Evolutionary conservation across 2,113 vertebrate species (phyloP).

Genomic region (Phalacrocorax brasilianus): DNA sequence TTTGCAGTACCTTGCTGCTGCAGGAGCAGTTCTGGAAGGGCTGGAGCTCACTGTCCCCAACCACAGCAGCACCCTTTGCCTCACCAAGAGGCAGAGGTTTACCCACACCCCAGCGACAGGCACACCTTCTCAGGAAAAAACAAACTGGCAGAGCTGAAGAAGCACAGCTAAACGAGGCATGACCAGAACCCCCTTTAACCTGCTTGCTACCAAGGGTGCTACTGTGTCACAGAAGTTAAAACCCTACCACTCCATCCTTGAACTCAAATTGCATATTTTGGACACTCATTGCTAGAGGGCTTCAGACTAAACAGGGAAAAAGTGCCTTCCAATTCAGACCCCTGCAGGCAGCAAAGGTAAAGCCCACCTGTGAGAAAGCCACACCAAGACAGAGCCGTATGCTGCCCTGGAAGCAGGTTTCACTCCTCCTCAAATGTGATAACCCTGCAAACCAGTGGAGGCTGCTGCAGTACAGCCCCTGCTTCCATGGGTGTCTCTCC

Average conservation of each 20-base stretch:
- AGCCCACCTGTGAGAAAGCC: fast-evolving
- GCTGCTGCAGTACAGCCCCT: background rate
- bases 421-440: too few species aligned
- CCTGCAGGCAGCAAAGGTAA: background rate
- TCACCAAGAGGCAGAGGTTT: fast-evolving
- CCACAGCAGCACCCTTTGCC: fast-evolving
- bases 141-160: fast-evolving
- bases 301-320: background rate
- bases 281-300: fast-evolving
- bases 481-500: fast-evolving
- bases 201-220: background rate
- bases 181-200: fast-evolving
- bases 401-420: background rate
- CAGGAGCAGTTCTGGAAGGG: background rate
- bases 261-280: fast-evolving
- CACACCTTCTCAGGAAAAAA: fast-evolving
- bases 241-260: too few species aligned
- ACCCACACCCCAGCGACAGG: fast-evolving
- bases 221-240: too few species aligned
- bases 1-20: too few species aligned
- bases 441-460: fast-evolving
- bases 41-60: fast-evolving
- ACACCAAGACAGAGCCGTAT: background rate
- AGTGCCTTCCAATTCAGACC: fast-evolving
- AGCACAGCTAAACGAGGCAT: fast-evolving